Evolutionary conservation across 1,140 invertebrate species (phyloP).

Genomic region (Aphelenchoides avenae): DNA sequence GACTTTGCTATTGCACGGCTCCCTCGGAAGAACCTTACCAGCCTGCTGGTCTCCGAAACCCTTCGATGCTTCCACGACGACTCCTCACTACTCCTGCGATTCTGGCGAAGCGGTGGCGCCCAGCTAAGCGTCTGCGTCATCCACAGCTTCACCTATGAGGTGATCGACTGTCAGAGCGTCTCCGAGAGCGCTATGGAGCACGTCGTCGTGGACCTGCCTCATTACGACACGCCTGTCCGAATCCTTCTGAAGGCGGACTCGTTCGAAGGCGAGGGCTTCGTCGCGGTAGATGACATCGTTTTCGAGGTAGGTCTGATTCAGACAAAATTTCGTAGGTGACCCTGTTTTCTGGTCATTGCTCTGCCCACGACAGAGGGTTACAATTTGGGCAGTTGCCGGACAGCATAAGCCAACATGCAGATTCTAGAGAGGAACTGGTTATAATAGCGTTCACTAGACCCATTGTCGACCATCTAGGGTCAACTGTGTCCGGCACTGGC

Average conservation of each 20-base stretch:
- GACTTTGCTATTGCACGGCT: constrained; percentile 50
- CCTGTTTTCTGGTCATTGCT: too few species aligned
- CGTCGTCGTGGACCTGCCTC: too few species aligned
- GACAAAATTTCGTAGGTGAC: neutral
- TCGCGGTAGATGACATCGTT: constrained; percentile 28
- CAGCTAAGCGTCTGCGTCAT: constrained; percentile 39
- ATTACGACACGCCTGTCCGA: too few species aligned
- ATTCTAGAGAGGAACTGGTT: too few species aligned
- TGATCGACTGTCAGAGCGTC: constrained; percentile 47
- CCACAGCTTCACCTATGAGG: constrained; percentile 30
- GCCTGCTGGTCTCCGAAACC: constrained; percentile 50
- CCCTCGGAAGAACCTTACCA: constrained; percentile 24
- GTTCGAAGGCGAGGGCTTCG: constrained; percentile 30
- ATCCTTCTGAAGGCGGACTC: too few species aligned
- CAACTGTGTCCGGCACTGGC: constrained; percentile 36
- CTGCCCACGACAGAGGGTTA: too few species aligned
- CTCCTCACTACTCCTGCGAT: constrained; percentile 34
- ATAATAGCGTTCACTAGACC: too few species aligned
- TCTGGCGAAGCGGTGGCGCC: constrained; percentile 47
- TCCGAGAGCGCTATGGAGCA: too few species aligned
- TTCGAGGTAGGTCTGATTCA: constrained; percentile 20
- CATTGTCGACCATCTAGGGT: constrained; percentile 33
- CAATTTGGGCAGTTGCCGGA: too few species aligned
- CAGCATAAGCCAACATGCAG: too few species aligned
- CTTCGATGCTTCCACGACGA: constrained; percentile 43